Conservation (phyloP, 2,113 vertebrate species). For the Solenodon paradoxus region DNA sequence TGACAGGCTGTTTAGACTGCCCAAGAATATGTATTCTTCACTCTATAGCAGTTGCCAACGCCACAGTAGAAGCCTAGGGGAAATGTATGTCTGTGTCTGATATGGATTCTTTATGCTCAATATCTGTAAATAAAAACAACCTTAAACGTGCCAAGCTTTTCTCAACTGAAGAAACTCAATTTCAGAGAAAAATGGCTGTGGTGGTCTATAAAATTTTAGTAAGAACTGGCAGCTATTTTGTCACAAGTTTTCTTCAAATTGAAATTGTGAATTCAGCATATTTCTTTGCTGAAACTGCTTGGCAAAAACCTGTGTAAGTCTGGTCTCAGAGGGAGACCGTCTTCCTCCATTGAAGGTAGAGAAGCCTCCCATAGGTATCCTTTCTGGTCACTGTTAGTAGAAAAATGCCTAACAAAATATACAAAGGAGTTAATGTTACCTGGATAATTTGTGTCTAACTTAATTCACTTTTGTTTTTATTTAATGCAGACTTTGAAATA, state of each 20-base stretch:
- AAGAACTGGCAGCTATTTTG: background rate
- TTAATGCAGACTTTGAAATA: background rate
- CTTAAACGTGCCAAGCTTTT: constrained; percentile 64
- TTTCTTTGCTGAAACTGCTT: background rate
- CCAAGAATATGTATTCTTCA: background rate
- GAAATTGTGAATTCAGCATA: background rate
- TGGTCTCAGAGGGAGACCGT: background rate
- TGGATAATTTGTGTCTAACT: background rate
- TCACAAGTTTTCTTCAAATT: background rate
- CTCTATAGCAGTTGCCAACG: constrained; percentile 45
- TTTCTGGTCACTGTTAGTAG: background rate
- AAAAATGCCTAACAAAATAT: background rate
- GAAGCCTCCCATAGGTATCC: background rate
- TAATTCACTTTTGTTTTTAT: background rate
- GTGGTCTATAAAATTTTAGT: background rate
- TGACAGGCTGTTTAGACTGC: background rate
- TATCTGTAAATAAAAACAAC: constrained; percentile 68
- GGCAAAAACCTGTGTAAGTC: background rate
- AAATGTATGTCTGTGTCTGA: background rate
- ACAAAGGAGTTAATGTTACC: background rate
- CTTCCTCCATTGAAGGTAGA: background rate
- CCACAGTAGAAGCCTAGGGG: background rate
- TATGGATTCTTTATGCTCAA: background rate
- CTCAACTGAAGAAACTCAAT: background rate
- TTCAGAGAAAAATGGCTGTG: constrained; percentile 20